phyloP scores from a whole-genome alignment of 2,888 invertebrate genomes.

The Plebejus melissa region DNA sequence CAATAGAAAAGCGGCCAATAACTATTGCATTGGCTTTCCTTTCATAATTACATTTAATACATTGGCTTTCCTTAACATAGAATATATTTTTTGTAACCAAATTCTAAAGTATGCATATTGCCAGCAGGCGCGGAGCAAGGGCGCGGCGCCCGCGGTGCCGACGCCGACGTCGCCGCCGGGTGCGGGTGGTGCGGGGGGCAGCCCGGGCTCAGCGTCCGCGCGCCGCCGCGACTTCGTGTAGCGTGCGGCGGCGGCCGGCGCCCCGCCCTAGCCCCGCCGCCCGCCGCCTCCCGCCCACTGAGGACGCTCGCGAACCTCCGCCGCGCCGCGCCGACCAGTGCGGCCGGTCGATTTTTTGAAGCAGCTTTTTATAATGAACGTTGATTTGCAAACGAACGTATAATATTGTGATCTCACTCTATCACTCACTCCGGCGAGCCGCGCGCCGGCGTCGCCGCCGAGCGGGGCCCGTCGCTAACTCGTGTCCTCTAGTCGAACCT shows the following conservation, averaged over 20 bases:
- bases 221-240: conserved; percentile 53
- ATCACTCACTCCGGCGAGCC: conserved; percentile 5
- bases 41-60: no score
- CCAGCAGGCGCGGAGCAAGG: conserved; percentile 62
- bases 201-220: conserved; percentile 40
- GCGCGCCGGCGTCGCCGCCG: conserved; percentile 3
- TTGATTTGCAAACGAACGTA: conserved; percentile 1
- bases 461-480: neutral
- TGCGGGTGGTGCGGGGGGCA: conserved; percentile 34
- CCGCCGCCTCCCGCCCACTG: conserved; percentile 4
- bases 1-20: no score
- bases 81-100: no score
- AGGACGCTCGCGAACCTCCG: neutral
- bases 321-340: neutral
- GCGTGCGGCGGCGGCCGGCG: conserved; percentile 54
- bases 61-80: no score
- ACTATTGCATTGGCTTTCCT: no score
- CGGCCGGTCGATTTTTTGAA: conserved; percentile 11
- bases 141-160: conserved; percentile 60
- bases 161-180: conserved; percentile 48
- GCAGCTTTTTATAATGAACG: conserved; percentile 18
- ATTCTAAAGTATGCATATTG: neutral
- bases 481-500: neutral
- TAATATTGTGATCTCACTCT: neutral
- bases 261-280: conserved; percentile 39